Percentiles rank a stretch among this genome's conserved stretches.
phyloP scores from a whole-genome alignment of 2,888 invertebrate species.

The Drosophila trichaetosa region DNA sequence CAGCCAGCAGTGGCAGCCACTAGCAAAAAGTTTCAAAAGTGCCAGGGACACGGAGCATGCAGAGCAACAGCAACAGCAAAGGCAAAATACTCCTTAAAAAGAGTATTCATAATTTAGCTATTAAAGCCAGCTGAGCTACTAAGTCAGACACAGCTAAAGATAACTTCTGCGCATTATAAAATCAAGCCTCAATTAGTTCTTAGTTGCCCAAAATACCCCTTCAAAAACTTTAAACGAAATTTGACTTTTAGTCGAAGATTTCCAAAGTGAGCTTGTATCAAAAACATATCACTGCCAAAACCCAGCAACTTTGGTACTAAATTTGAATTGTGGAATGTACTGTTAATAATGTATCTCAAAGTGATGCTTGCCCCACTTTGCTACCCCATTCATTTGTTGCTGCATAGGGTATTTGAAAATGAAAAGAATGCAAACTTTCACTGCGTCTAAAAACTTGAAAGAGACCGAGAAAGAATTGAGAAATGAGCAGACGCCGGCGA shows the following conservation, averaged over 20 bases:
- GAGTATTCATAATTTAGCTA: not conserved
- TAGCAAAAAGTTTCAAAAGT: conserved; percentile 45
- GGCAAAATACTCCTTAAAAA: conserved; percentile 17
- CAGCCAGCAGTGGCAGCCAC: conserved; percentile 32
- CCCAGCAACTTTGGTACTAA: not conserved
- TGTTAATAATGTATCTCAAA: not conserved
- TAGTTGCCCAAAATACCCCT: not conserved
- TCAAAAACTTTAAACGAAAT: not conserved
- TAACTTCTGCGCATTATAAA: not conserved
- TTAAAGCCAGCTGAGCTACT: not conserved
- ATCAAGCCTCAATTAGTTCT: not conserved
- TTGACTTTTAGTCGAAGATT: not conserved
- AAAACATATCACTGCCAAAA: not conserved
- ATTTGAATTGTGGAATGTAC: not conserved
- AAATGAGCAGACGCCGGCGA: conserved; percentile 72
- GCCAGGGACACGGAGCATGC: conserved; percentile 5
- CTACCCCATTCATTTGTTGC: not conserved
- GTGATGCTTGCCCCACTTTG: not conserved
- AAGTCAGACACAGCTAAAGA: not conserved
- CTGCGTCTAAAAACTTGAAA: conserved; percentile 70
- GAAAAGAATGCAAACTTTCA: conserved; percentile 62
- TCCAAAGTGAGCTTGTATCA: not conserved
- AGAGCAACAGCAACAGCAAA: not conserved
- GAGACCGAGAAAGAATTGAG: conserved; percentile 55
- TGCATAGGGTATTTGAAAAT: conserved; percentile 27